Evolutionary conservation across 1,140 invertebrate genomes (phyloP).

Genomic region (Nephila pilipes): DNA sequence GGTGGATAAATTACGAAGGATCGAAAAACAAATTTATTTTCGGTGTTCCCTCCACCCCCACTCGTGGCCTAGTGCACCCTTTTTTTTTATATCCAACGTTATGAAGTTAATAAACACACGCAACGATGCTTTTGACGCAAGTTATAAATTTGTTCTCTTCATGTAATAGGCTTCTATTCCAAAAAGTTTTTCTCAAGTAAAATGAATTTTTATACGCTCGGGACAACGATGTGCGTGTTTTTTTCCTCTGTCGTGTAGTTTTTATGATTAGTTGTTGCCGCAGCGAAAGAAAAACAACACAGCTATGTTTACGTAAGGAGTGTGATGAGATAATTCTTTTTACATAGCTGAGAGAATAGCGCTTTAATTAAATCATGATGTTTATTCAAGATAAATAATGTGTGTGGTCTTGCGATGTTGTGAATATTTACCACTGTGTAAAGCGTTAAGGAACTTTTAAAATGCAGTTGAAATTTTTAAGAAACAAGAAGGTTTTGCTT

Average conservation of each 20-base stretch:
- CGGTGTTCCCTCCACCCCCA: neutral
- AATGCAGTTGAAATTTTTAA: too few relatives aligned
- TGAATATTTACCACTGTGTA: too few relatives aligned
- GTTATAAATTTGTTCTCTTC: slow-evolving; percentile 69
- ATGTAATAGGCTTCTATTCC: slow-evolving; percentile 51
- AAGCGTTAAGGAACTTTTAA: too few relatives aligned
- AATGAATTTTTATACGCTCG: slow-evolving; percentile 57
- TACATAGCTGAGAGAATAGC: neutral
- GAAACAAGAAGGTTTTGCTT: too few relatives aligned
- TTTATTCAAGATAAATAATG: neutral
- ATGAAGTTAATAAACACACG: slow-evolving; percentile 72
- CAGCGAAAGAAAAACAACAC: neutral
- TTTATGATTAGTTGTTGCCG: slow-evolving; percentile 25
- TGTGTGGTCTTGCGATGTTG: too few relatives aligned
- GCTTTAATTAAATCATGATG: neutral
- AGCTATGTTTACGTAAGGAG: neutral
- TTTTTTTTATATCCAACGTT: neutral
- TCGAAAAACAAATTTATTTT: slow-evolving; percentile 64
- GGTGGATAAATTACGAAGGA: slow-evolving; percentile 67
- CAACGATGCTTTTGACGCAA: slow-evolving; percentile 36
- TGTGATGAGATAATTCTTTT: neutral
- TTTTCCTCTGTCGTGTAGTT: neutral
- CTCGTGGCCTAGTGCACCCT: neutral
- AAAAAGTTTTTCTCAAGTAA: slow-evolving; percentile 17
- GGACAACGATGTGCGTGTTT: neutral